Evolutionary conservation across 2,888 invertebrate species (phyloP).

Genomic region (Clunio marinus): DNA sequence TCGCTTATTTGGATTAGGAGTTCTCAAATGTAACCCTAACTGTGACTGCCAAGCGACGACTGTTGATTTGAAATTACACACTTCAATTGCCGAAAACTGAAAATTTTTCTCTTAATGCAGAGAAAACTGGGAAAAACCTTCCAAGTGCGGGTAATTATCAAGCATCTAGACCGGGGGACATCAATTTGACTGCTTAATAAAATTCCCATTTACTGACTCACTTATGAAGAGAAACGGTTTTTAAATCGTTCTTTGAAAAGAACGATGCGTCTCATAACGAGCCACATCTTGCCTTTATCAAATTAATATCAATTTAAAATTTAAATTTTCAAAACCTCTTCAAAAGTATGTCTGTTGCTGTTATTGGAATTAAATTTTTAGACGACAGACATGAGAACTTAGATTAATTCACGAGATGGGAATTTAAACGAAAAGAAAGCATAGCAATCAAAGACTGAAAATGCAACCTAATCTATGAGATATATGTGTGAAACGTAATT

Average conservation of each 20-base stretch:
- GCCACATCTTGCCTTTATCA: slow-evolving; percentile 11
- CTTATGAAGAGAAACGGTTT: neutral
- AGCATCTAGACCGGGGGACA: neutral
- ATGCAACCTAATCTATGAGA: slow-evolving; percentile 30
- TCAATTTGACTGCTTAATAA: neutral
- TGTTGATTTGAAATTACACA: slow-evolving; percentile 15
- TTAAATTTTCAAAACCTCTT: slow-evolving; percentile 30
- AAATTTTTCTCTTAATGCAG: neutral
- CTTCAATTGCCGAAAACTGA: neutral
- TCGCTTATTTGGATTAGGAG: neutral
- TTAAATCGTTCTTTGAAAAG: slow-evolving; percentile 32
- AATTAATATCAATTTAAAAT: slow-evolving; percentile 39
- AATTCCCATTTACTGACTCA: neutral
- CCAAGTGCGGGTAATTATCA: slow-evolving; percentile 37
- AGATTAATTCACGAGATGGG: neutral
- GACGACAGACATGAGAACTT: no score
- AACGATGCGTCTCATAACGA: slow-evolving; percentile 2
- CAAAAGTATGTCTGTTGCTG: no score
- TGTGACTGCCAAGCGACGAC: no score
- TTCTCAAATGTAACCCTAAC: no score
- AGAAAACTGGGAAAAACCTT: no score
- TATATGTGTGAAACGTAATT: slow-evolving; percentile 34
- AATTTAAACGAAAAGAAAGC: slow-evolving; percentile 9
- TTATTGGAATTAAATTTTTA: neutral
- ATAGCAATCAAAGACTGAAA: slow-evolving; percentile 8